Evolutionary conservation across 2,797 vertebrate genomes (phyloP), one percentile per base, ranked within the genome.

Genomic region (Chrosomus eos): DNA sequence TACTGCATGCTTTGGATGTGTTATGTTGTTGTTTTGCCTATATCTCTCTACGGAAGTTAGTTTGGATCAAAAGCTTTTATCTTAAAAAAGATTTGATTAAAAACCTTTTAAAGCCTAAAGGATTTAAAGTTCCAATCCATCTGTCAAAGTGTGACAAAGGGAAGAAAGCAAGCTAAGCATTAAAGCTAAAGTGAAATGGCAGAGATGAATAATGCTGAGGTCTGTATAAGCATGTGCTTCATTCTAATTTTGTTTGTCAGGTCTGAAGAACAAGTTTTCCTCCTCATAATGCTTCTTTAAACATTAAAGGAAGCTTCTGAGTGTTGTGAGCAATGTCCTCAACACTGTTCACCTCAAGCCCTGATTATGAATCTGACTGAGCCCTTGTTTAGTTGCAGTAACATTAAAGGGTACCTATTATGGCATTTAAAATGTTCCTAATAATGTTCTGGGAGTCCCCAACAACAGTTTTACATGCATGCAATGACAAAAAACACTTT

Each of bases 141-240:
- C 70, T 62, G 70, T 60, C 26, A 33, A 45, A 60, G 38, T 31
- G 70, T 60, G 19, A 73, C 38, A 82, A 82, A 62, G 40, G 3
- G 28, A 48, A 43, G 28, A 82, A 82, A 45, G 80, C 45, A 73
- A 48, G 36, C 55, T 43, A 36, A 82, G 70, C 45, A 48, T 82
- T 73, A 62, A 58, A 72, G 55, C 38, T 72, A 62, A 82, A 72
- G 19, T 72, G 9, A 72, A 43, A 72, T 23, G 21, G 38, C 38
- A 7, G 21, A 16, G 10, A 60, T 43, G 36, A 72, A 72, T 60
- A 45, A 31, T 60, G 68, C 26, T 45, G 18, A 45, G 26, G 3
- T 70, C 45, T 51, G 58, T 60, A 33, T 60, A 73, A n/a, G 53
- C 38, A 72, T 31, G 18, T 43, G 23, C 28, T 71, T 62, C 26